A percentile compares a stretch with the other conserved stretches of the same genome.
These are phyloP conservation scores for Genyomyrus donnyi DNA, from an alignment of 2,113 vertebrate species.

Conservation along the genomic window DNA sequence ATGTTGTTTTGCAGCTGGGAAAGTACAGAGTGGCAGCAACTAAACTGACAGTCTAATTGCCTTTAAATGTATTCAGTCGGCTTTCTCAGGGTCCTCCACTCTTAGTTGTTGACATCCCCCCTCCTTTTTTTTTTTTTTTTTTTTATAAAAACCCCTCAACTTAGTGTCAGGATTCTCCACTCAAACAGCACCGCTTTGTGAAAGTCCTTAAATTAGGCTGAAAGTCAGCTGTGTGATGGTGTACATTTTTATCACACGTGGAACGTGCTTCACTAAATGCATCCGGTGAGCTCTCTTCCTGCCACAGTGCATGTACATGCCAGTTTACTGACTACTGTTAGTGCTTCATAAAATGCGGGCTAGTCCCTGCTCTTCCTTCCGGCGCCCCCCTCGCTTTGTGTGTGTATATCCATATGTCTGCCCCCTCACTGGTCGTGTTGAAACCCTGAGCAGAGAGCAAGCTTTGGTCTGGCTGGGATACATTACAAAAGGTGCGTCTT, in stretches of 20 bases:
- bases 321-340: not conserved
- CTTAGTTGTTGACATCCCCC: slow-evolving; percentile 12
- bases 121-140: not conserved
- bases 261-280: not conserved
- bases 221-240: not conserved
- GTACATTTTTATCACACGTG: slow-evolving; percentile 6
- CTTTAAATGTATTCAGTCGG: slow-evolving; percentile 30
- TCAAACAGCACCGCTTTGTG: slow-evolving; percentile 2
- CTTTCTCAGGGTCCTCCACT: slow-evolving; percentile 22
- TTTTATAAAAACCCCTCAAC: not conserved
- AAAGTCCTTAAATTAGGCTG: not conserved
- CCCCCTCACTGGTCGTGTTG: not conserved
- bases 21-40: not conserved
- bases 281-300: not conserved
- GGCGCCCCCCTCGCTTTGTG: not conserved
- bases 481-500: not conserved
- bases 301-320: not conserved
- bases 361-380: not conserved
- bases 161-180: slow-evolving; percentile 21
- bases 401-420: too few relatives aligned
- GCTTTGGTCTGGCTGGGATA: not conserved
- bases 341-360: not conserved
- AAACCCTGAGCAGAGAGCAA: not conserved
- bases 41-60: slow-evolving; percentile 37
- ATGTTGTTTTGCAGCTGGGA: slow-evolving; percentile 24